phyloP scores from a whole-genome alignment of 2,797 vertebrate species.

The Orestias chungarensis region DNA sequence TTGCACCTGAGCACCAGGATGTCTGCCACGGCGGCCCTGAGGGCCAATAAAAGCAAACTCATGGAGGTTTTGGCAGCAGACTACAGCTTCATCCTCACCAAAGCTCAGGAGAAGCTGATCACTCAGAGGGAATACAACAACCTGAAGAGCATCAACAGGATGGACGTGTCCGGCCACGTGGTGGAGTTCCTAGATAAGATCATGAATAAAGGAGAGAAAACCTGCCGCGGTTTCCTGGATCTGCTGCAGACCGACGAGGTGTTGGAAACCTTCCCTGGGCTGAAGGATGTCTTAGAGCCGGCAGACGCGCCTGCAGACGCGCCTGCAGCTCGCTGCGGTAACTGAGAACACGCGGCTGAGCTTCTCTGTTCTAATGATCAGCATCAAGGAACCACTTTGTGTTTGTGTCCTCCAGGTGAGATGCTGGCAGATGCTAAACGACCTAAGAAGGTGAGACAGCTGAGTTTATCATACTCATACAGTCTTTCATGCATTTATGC shows the following conservation, averaged over 20 bases:
- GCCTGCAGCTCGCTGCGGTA: conserved; percentile 3
- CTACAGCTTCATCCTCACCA: conserved; percentile 43
- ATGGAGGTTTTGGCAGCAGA: conserved; percentile 31
- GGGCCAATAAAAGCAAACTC: conserved; percentile 50
- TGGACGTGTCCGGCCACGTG: conserved; percentile 30
- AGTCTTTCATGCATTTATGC: neutral
- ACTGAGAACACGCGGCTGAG: rapidly evolving
- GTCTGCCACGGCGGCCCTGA: conserved; percentile 38
- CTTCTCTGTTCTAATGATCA: neutral
- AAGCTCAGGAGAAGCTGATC: conserved; percentile 47
- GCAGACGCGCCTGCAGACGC: too few relatives aligned
- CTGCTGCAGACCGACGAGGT: conserved; percentile 60
- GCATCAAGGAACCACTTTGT: neutral
- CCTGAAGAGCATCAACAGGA: conserved; percentile 40
- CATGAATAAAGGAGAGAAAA: conserved; percentile 60
- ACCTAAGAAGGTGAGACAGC: conserved; percentile 31
- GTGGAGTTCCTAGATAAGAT: conserved; percentile 69
- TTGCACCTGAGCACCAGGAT: conserved; percentile 25
- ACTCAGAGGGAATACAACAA: conserved; percentile 58
- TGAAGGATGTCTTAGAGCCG: too few relatives aligned
- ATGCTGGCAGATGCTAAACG: conserved; percentile 4
- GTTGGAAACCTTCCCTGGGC: conserved; percentile 33
- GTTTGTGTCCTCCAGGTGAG: conserved; percentile 10
- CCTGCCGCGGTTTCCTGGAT: conserved; percentile 46
- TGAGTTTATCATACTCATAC: neutral